A percentile compares a stretch with the other conserved stretches of the same genome.
These are phyloP conservation scores for Hypsopygia costalis DNA, from an alignment of 2,888 invertebrate species.

Conservation along the genomic window DNA sequence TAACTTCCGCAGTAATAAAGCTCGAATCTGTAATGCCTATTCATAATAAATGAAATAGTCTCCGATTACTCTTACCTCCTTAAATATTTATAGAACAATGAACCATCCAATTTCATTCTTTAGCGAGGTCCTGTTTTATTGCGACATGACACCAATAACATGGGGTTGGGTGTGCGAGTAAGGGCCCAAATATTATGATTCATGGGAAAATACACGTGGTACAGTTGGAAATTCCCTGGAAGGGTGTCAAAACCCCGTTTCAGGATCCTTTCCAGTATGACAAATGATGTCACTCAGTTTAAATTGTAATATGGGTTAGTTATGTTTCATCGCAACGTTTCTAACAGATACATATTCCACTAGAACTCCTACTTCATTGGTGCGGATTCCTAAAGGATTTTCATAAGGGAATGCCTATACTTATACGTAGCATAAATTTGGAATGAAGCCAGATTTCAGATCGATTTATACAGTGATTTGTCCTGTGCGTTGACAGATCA, in stretches of 20 bases:
- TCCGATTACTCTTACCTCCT: slow-evolving; percentile 1
- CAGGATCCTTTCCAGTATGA: too few species aligned
- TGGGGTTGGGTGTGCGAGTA: neutral
- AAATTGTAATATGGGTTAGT: too few species aligned
- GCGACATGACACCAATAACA: neutral
- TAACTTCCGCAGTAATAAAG: slow-evolving; percentile 1
- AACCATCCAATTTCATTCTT: neutral
- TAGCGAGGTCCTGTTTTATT: neutral
- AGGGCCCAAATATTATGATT: neutral
- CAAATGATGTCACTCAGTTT: too few species aligned
- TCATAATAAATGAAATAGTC: neutral
- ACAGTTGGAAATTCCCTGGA: neutral
- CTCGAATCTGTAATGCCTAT: slow-evolving; percentile 2
- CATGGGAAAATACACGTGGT: neutral
- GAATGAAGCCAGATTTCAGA: too few species aligned
- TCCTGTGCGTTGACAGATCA: too few species aligned
- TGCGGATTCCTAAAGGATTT: too few species aligned
- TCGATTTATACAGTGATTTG: too few species aligned
- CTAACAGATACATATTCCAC: too few species aligned
- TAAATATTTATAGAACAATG: slow-evolving; percentile 7
- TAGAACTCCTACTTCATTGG: too few species aligned
- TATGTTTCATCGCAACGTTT: too few species aligned
- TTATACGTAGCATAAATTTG: too few species aligned
- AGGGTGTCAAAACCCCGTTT: neutral
- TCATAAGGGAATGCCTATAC: too few species aligned